Base-by-base conservation (phyloP, 64 coral and sea anemone species). In the Montipora cactus region DNA sequence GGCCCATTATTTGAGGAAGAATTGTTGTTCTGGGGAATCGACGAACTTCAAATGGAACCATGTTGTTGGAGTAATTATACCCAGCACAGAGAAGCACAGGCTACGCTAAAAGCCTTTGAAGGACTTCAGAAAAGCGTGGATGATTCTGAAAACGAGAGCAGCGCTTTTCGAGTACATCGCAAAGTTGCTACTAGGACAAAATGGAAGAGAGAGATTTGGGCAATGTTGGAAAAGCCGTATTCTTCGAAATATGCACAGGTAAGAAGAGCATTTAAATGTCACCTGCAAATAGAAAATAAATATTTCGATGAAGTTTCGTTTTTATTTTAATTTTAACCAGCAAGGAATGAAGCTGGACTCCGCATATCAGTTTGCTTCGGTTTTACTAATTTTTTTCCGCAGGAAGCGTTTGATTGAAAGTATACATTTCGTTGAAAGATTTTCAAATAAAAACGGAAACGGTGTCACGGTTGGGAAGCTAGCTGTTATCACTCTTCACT, bases 61-160 rank as follows among this genome's bases (percentile, higher is more conserved):
- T 99, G 98, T 92, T 99, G 98, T 28, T 99, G 98, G 98, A 96
- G 95, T 53, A 99, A 96, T 77, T 99, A 99, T 61, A 99, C 98
- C 0, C 95, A 96, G n/a, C 98, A 99, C 37, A 90, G 98, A 20
- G 95, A 99, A 3, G 98, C 98, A 0, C 98, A 99, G 87, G 98
- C 92, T 0, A 96, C 92, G 14, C 75, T 99, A 0, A 99, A 96
- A 75, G 98, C 95, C 0, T 99, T 99, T 49, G 92, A 99, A 69
- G 98, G 95, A 13, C 75, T 95, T 16, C 96, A 95, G 75, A 95
- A 95, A 81, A 94, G 88, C 64, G 92, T 88, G 79, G 90, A 81
- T 18, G 96, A 98, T 44, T 95, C 96, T 0, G 96, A 98, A 73
- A 74, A 79, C 57, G 96, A 98, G 13, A 73, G 23, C 13, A 95